Evolutionary conservation across 2,113 vertebrate species (phyloP).

Genomic region (Gallinago media): DNA sequence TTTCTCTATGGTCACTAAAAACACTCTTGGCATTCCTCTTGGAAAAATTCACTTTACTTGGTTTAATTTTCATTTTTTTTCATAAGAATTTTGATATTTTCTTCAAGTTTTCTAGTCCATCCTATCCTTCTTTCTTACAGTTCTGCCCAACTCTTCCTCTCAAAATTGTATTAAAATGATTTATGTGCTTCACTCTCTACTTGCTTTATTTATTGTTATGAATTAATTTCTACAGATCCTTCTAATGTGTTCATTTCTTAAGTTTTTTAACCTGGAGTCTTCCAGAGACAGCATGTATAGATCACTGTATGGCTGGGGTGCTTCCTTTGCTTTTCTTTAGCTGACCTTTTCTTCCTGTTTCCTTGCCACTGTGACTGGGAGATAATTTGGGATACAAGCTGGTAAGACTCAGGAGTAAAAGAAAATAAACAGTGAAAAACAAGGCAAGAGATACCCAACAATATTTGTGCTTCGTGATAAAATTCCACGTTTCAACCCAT

Average conservation of each 20-base stretch:
- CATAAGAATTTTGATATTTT: not conserved
- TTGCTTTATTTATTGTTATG: not conserved
- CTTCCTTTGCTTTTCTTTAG: not conserved
- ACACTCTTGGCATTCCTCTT: not conserved
- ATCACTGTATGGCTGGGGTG: not conserved
- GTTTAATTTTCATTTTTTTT: not conserved
- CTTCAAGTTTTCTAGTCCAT: not conserved
- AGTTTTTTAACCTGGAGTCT: not conserved
- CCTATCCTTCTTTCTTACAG: not conserved
- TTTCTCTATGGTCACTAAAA: not conserved
- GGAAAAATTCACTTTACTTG: not conserved
- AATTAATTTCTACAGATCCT: not conserved
- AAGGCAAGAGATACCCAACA: not conserved
- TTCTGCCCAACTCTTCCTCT: not conserved
- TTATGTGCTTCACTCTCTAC: not conserved
- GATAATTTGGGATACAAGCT: not conserved
- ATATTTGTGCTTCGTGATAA: not conserved
- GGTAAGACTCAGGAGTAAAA: not conserved
- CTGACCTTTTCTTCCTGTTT: not conserved
- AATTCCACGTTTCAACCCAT: not conserved
- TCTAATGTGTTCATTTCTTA: not conserved
- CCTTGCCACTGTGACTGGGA: not conserved
- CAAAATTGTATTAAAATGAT: not conserved
- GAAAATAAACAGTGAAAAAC: not conserved
- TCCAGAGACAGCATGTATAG: not conserved